Percentiles rank a stretch among this genome's conserved stretches.
Evolutionary conservation across 2,888 invertebrate species (phyloP).

Genomic region (Leucophenga montana): DNA sequence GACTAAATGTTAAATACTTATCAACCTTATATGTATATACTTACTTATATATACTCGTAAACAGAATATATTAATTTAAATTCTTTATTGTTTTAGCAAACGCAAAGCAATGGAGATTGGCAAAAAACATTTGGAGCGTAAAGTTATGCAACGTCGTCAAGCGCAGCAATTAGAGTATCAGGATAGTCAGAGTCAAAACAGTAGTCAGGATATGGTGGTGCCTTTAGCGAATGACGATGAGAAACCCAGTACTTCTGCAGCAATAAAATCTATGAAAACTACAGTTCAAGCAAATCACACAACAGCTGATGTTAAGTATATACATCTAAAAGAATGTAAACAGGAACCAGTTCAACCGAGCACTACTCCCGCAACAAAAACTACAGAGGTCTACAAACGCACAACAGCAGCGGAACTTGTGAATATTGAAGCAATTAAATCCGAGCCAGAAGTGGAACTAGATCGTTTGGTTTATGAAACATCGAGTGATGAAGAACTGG

Average conservation of each 20-base stretch:
- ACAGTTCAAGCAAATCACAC: background rate
- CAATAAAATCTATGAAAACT: background rate
- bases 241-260: constrained; percentile 33
- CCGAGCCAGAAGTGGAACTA: background rate
- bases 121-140: constrained; percentile 49
- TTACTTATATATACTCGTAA: too few relatives aligned
- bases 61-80: too few relatives aligned
- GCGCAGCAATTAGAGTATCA: constrained; percentile 55
- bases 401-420: background rate
- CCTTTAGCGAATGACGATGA: background rate
- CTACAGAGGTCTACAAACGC: too few relatives aligned
- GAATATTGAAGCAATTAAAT: background rate
- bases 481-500: background rate
- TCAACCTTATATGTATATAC: too few relatives aligned
- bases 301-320: background rate
- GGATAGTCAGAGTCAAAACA: constrained; percentile 62
- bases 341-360: background rate
- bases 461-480: constrained; percentile 3
- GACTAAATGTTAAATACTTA: too few relatives aligned
- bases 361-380: too few relatives aligned
- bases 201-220: constrained; percentile 27
- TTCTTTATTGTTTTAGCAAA: constrained; percentile 51
- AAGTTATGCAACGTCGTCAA: constrained; percentile 46
- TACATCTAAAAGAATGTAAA: background rate
- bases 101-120: constrained; percentile 54